Base-by-base conservation (phyloP, 2,888 invertebrate species). In the Aphodius granarius region DNA sequence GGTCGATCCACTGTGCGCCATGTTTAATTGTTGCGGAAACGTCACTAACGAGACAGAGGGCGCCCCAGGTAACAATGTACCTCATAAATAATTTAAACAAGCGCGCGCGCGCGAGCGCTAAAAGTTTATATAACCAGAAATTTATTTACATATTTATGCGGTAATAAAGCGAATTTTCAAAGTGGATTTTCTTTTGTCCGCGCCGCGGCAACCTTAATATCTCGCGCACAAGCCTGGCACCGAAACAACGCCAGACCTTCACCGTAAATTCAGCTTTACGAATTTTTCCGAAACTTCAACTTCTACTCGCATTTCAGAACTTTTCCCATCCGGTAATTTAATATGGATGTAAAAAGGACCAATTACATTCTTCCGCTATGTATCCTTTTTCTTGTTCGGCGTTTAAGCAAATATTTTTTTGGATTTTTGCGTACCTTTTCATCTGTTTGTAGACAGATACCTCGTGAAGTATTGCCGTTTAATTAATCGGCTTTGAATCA, bases 131-230 rank as follows among this genome's bases (percentile, higher is more conserved):
- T 75, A 72, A 64, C 63, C 65, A 75, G 72, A 71, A 74, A 75
- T 75, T 75, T 75, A 75, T 75, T 72, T 75, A 75, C 72, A 72
- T 75, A 72, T 72, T 71, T 71, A 72, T 75, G 66, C 75, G 63
- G 66, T 75, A 75, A 75, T 75, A 75, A 75, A 75, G 72, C 66
- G 72, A 75, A 75, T 72, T 75, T 72, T 75, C 72, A 72, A 75
- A 75, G 75, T 72, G 62, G 72, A 75, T 75, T 75, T 63, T 17
- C 23, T 70, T 5, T 23, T n/a, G 64, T 20, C n/a, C n/a, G n/a
- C n/a, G n/a, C n/a, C n/a, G n/a, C n/a, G 16, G 20, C 20, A 70
- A 70, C 70, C 71, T 74, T 74, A 74, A 74, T 74, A 74, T 63
- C 71, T 18, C 71, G 71, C 63, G 64, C 21, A 16, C 43, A 13